Evolutionary conservation across 2,113 vertebrate species (phyloP), one percentile per base, ranked within the genome.

Genomic region (Lycaon pictus): DNA sequence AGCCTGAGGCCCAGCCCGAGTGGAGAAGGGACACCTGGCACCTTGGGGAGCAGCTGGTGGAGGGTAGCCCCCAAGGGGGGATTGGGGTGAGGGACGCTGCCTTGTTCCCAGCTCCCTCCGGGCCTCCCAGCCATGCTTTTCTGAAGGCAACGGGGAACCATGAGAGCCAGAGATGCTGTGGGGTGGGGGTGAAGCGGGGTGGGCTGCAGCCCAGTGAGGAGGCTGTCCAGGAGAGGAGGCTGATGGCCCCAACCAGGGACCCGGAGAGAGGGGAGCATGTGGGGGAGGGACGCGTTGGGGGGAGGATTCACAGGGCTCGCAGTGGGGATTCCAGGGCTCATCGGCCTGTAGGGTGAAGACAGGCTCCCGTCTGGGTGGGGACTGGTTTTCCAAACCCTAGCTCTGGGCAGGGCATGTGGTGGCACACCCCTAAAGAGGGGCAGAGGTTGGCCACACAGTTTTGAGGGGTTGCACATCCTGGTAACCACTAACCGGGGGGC

Each of bases 391-490:
- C 0, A 32, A 86, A 60, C 56, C 80, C 58, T 53, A 0, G 48
- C 63, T 74, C 84, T 37, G 43, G 43, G 43, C 43, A 7, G 43
- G 43, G 43, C 7, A 51, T 32, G 16, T 43, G 43, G 43, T 48
- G 15, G 65, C n/a, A 10, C 0, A n/a, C 37, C 12, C 35, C 48
- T 53, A 32, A 16, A 27, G 71, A 63, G 74, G 67, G 67, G 67
- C 58, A 69, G 87, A 63, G 87, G 55, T 11, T 85, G 63, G 43
- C 20, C 62, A 19, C 67, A 16, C 7, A 7, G 1, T 77, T 84
- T 83, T 2, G 3, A 2, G 74, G 48, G 48, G n/a, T 17, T 89
- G 37, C n/a, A 20, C 29, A 55, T 10, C 43, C 23, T 0, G 0
- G 62, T 13, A 23, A 63, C 55, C n/a, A 16, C 55, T 29, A 11